phyloP scores from a whole-genome alignment of 2,797 vertebrate genomes.

The Pachyuromys duprasi region DNA sequence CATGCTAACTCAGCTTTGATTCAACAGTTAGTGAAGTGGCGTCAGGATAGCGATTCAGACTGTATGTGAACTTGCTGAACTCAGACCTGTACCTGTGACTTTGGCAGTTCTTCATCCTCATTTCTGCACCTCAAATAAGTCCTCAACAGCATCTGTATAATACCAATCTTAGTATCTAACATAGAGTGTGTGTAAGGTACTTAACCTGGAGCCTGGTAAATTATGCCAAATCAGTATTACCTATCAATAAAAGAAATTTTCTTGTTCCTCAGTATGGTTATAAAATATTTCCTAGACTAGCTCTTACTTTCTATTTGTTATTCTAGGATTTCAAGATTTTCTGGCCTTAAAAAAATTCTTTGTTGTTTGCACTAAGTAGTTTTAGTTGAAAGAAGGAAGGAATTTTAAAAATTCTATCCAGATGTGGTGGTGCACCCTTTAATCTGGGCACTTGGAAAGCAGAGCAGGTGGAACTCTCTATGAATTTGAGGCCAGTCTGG shows the following conservation, averaged over 20 bases:
- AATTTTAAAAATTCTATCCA: not conserved
- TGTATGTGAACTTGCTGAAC: not conserved
- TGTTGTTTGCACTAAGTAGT: constrained; percentile 5
- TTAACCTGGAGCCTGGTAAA: not conserved
- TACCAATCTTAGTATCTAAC: not conserved
- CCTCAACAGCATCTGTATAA: not conserved
- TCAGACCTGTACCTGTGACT: not conserved
- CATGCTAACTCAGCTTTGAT: not conserved
- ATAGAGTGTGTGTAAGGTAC: not conserved
- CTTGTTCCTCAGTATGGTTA: not conserved
- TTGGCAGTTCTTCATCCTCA: not conserved
- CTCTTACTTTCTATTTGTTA: constrained; percentile 11
- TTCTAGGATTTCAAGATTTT: not conserved
- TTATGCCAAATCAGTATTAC: not conserved
- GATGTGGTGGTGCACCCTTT: not conserved
- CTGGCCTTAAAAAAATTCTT: not conserved
- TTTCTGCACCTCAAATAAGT: not conserved
- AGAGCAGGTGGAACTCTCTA: not conserved
- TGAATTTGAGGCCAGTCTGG: not conserved
- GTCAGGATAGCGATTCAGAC: not conserved
- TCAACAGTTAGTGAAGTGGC: not conserved
- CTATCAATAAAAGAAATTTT: not conserved
- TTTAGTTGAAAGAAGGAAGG: not conserved
- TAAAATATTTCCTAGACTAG: not conserved
- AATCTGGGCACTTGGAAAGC: too few species aligned